Base-by-base conservation (phyloP, 2,797 vertebrate genomes). In the Enteromius mattozi region DNA sequence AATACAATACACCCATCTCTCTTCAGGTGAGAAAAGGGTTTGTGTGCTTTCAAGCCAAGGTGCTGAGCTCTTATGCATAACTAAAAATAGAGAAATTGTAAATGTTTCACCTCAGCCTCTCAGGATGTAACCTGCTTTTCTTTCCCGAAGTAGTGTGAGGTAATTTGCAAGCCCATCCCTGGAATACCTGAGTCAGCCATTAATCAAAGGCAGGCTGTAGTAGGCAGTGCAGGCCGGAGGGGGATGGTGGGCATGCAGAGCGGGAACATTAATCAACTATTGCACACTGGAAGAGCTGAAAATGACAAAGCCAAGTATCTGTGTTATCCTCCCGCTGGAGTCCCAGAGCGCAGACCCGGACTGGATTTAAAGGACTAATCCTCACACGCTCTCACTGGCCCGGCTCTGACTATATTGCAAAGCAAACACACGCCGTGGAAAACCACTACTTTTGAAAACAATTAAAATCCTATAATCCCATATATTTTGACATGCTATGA, bases 261-360 rank as follows among this genome's bases (percentile, higher is more conserved):
- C 21, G 13, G 9, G 37, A 35, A 94, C 93, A 94, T 94, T 94
- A 93, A 94, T 94, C 90, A 93, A 92, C 90, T 61, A 66, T 47
- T 85, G 59, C 81, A 85, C 89, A 88, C 83, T 81, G 85, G 90
- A 91, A 90, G 84, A 87, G 78, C 80, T 75, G 68, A 87, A 84
- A 84, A 70, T 89, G 90, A 91, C 90, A 89, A 90, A 85, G 91
- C 89, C 69, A 35, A 89, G 87, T 88, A 88, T 75, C 88, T 88
- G 76, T 90, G 84, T 84, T 87, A 71, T 85, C 83, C 37, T 83
- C 74, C 86, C 80, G 69, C 49, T 89, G 72, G 87, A 90, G 87
- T 90, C 81, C 82, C 87, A 87, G 49, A 86, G 72, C 81, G 84
- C 75, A 78, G 49, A 81, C 45, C 72, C 19, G 49, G 54, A 16